Conservation (phyloP, 2,113 vertebrate genomes). For the Mormoops blainvillei region DNA sequence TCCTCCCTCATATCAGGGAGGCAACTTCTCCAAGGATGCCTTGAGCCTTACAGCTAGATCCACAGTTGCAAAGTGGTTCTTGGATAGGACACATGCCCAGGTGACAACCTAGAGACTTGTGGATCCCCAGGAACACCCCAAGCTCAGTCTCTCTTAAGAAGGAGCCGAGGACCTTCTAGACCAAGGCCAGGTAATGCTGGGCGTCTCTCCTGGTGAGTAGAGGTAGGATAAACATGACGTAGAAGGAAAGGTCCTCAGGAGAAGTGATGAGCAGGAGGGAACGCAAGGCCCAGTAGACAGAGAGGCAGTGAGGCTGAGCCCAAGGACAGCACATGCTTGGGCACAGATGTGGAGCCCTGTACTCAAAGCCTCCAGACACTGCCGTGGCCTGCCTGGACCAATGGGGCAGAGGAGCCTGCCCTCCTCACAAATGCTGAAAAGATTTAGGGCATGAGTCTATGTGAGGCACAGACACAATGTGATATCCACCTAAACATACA, state of each 20-base stretch:
- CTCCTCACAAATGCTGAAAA: neutral
- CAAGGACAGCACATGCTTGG: rapidly evolving
- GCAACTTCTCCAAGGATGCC: neutral
- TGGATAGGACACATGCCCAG: neutral
- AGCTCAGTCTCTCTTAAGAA: neutral
- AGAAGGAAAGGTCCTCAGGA: neutral
- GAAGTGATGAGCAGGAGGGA: neutral
- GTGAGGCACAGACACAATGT: neutral
- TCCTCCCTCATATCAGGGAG: neutral
- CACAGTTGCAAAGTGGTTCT: neutral
- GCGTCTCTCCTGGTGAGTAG: neutral
- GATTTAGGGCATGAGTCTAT: neutral
- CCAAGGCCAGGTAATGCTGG: neutral
- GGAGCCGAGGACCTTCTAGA: no score
- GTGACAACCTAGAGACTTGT: neutral
- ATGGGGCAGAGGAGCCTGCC: neutral
- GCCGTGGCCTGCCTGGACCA: neutral
- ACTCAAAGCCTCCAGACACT: neutral
- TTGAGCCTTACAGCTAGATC: neutral
- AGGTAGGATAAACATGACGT: no score
- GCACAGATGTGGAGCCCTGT: neutral
- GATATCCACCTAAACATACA: neutral
- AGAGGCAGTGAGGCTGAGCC: no score
- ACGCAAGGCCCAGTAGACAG: neutral
- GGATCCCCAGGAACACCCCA: neutral